Conservation (phyloP, 2,113 vertebrate genomes). For the Phaetusa simplex region DNA sequence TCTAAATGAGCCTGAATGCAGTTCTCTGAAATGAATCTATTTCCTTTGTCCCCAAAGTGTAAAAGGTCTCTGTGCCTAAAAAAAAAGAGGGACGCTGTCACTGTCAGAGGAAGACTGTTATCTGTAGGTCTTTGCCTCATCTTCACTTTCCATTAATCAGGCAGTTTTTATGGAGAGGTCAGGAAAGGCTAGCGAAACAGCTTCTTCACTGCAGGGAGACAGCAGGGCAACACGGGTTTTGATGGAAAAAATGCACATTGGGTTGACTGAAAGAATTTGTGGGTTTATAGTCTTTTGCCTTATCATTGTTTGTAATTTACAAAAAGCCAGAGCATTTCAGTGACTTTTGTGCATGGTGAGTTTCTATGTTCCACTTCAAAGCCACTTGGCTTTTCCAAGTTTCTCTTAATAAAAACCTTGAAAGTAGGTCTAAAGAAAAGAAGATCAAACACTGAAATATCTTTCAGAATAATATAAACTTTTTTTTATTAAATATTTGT, state of each 20-base stretch:
- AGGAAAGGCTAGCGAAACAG: background rate
- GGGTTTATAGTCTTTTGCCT: background rate
- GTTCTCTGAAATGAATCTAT: constrained; percentile 15
- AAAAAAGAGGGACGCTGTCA: background rate
- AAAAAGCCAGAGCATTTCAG: background rate
- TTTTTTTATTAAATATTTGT: background rate
- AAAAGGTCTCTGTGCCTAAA: constrained; percentile 8
- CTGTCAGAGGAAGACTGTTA: background rate
- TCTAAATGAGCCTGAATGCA: constrained; percentile 35
- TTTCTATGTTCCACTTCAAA: background rate
- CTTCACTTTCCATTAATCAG: background rate
- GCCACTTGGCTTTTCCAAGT: background rate
- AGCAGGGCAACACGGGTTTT: background rate
- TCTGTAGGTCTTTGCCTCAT: background rate
- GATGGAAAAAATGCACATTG: background rate
- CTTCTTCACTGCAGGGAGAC: background rate
- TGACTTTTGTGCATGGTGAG: background rate
- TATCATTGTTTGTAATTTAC: background rate
- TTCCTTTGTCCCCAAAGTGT: background rate
- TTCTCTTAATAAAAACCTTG: background rate
- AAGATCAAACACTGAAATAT: background rate
- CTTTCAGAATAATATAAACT: background rate
- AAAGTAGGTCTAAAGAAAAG: background rate
- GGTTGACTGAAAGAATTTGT: background rate
- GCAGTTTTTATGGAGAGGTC: background rate